Base-by-base conservation (phyloP, 2,113 vertebrate genomes). In the Brachyhypopomus occidentalis region DNA sequence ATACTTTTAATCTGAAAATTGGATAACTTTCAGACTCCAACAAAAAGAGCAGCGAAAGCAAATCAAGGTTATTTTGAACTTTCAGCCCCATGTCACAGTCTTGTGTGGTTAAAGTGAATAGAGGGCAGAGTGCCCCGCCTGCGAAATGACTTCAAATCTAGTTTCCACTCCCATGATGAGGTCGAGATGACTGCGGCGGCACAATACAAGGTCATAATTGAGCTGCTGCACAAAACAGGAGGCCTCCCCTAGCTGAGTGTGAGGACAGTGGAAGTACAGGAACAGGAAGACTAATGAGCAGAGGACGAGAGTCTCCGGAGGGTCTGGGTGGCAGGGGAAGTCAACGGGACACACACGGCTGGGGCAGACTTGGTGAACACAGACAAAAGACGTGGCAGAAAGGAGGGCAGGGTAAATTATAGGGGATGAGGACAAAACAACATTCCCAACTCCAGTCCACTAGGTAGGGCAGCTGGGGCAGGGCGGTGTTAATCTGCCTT, bases 111-210 rank as follows among this genome's bases (percentile, higher is more conserved):
- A 62, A 80, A 52, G 58, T 34, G 38, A 62, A 70, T 34, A 16
- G 23, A 36, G 69, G 58, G 22, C 38, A 63, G 62, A 17, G 12
- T 3, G 25, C 8, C 59, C 78, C 30, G 60, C 75, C 64, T 62
- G 74, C 70, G 25, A 78, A 77, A 74, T 77, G 58, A 84, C 72
- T 84, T 84, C 22, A 77, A 38, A 72, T 84, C 79, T 78, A 70
- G 72, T 81, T 84, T 84, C 64, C 75, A 63, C 79, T 78, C 76
- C 58, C 70, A 75, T 75, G 78, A 84, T 74, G 63, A 73, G 79
- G 79, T 78, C 75, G 63, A 63, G 74, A 71, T 64, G 55, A 73
- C 74, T 67, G 71, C 45, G 58, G 20, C 27, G 75, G 63, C 45
- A 72, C 36, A 82, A 83, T 36, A 6, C n/a, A 25, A 75, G 72